Conservation (phyloP, 2,797 vertebrate species). For the Argyrosomus regius region DNA sequence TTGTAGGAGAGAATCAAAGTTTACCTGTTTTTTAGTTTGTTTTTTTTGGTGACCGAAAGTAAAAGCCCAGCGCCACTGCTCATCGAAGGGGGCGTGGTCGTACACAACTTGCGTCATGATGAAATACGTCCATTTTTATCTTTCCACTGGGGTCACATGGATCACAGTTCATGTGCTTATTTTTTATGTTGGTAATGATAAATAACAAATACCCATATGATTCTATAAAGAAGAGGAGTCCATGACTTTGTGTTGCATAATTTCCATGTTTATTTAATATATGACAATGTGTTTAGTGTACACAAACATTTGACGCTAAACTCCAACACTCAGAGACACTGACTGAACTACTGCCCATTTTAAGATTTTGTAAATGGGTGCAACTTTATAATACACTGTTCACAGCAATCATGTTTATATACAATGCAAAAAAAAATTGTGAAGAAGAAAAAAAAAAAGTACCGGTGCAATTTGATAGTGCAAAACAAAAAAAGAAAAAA, state of each 20-base stretch:
- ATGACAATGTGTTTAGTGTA: constrained; percentile 91
- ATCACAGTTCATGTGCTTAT: not conserved
- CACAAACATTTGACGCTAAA: constrained; percentile 89
- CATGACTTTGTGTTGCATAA: constrained; percentile 84
- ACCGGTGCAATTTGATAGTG: constrained; percentile 72
- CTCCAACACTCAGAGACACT: constrained; percentile 88
- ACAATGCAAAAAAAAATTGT: constrained; percentile 87
- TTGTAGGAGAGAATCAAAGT: too few species aligned
- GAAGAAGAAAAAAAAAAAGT: constrained; percentile 40
- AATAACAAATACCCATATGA: too few species aligned
- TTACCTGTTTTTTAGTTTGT: too few species aligned
- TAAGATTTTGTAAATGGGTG: constrained; percentile 81
- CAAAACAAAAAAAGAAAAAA: constrained; percentile 61
- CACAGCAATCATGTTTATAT: constrained; percentile 92
- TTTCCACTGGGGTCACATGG: too few species aligned
- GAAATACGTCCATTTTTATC: too few species aligned
- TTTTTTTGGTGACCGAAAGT: too few species aligned
- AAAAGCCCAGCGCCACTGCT: too few species aligned
- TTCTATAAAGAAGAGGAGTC: constrained; percentile 22
- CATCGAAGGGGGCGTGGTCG: too few species aligned
- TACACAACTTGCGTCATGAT: too few species aligned
- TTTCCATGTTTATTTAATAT: constrained; percentile 96
- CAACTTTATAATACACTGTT: constrained; percentile 85
- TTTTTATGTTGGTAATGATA: not conserved
- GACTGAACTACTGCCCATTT: constrained; percentile 86